Evolutionary conservation across 2,797 vertebrate genomes (phyloP).

Genomic region (Epinephelus malabaricus): DNA sequence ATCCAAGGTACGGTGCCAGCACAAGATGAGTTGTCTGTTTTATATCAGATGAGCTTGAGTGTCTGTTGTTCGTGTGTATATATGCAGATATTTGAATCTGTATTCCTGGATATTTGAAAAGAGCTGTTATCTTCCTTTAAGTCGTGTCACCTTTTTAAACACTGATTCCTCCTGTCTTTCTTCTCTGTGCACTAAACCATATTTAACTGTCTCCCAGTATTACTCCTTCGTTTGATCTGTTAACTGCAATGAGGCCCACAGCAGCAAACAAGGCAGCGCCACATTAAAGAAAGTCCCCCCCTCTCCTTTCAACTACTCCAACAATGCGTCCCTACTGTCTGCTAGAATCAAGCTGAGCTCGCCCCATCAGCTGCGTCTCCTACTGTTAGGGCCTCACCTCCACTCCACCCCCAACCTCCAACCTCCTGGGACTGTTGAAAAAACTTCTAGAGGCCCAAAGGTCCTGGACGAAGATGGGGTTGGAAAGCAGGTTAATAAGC

Average conservation of each 20-base stretch:
- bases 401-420: conserved; percentile 38
- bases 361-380: conserved; percentile 44
- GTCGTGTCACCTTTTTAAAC: not conserved
- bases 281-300: conserved; percentile 67
- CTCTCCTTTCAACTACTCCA: conserved; percentile 28
- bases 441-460: conserved; percentile 51
- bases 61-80: not conserved
- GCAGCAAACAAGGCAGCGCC: conserved; percentile 54
- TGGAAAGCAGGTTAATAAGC: conserved; percentile 62
- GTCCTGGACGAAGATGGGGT: conserved; percentile 44
- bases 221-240: conserved; percentile 60
- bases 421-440: conserved; percentile 44
- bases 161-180: not conserved
- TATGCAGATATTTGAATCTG: not conserved
- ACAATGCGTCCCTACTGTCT: conserved; percentile 57
- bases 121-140: not conserved
- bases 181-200: not conserved
- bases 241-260: conserved; percentile 59
- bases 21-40: not conserved
- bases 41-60: not conserved
- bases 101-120: conserved; percentile 2
- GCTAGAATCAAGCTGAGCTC: conserved; percentile 38
- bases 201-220: not conserved
- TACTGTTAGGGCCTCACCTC: conserved; percentile 44
- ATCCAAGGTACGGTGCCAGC: not conserved